phyloP scores from a whole-genome alignment of 2,113 vertebrate genomes.

The Gopherus flavomarginatus region DNA sequence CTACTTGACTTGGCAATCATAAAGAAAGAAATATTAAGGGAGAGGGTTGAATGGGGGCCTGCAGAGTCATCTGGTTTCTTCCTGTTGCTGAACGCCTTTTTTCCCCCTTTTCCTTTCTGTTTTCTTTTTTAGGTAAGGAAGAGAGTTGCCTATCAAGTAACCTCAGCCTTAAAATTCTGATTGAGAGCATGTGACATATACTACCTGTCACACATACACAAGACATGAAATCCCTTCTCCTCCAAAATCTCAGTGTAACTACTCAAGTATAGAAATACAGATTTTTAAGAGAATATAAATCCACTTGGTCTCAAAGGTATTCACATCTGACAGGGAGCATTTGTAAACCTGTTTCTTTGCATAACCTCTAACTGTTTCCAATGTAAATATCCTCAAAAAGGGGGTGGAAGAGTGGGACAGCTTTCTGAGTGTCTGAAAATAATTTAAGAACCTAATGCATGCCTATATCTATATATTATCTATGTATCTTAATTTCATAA shows the following conservation, averaged over 20 bases:
- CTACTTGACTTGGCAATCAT: neutral
- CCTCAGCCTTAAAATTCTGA: neutral
- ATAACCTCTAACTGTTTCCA: neutral
- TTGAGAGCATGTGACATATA: neutral
- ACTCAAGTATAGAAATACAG: neutral
- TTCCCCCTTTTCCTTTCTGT: neutral
- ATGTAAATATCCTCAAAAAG: neutral
- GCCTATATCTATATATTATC: neutral
- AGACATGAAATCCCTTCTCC: neutral
- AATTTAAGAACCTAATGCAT: neutral
- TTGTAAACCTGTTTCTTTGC: neutral
- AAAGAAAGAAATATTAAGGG: neutral
- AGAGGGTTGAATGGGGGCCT: neutral
- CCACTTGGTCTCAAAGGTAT: neutral
- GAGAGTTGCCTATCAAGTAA: neutral
- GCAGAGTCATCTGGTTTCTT: neutral
- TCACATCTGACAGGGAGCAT: neutral
- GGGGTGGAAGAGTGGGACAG: neutral
- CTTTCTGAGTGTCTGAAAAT: conserved; percentile 5
- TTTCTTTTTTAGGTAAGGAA: neutral
- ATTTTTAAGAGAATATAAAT: neutral
- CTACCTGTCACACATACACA: neutral
- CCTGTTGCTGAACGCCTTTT: no score
- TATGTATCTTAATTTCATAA: neutral
- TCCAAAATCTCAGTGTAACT: neutral